Conservation (phyloP, 2,888 invertebrate genomes). For the Eilema sororculum region DNA sequence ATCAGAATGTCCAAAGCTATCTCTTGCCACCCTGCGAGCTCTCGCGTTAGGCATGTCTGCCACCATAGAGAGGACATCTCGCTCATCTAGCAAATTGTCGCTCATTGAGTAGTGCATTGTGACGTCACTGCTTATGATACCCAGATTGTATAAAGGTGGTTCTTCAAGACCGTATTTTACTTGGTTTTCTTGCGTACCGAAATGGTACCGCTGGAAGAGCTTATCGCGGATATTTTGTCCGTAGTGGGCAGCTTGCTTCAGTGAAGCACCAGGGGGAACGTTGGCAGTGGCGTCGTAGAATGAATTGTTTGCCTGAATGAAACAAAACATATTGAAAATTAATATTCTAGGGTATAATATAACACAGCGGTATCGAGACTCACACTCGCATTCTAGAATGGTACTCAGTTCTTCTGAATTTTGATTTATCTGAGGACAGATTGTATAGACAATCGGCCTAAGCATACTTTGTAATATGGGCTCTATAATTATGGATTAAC, state of each 20-base stretch:
- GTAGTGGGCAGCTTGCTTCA: slow-evolving; percentile 74
- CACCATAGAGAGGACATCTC: slow-evolving; percentile 70
- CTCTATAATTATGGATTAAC: too few species aligned
- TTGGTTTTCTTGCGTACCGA: slow-evolving; percentile 58
- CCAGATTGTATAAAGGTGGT: slow-evolving; percentile 68
- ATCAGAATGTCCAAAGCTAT: slow-evolving; percentile 65
- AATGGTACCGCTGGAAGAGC: slow-evolving; percentile 68
- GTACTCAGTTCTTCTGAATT: too few species aligned
- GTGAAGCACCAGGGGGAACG: slow-evolving; percentile 58
- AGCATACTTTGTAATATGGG: too few species aligned
- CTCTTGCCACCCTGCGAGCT: slow-evolving; percentile 64
- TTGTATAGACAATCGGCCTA: too few species aligned
- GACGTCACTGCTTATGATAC: slow-evolving; percentile 59
- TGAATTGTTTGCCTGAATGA: slow-evolving; percentile 27
- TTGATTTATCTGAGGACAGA: too few species aligned
- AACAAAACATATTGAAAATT: neutral
- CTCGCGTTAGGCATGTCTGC: slow-evolving; percentile 63
- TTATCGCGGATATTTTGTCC: slow-evolving; percentile 73
- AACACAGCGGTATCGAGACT: too few species aligned
- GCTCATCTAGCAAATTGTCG: slow-evolving; percentile 64
- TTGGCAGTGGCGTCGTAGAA: neutral
- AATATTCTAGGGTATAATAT: too few species aligned
- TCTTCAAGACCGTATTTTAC: slow-evolving; percentile 54
- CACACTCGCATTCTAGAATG: too few species aligned
- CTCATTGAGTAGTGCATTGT: slow-evolving; percentile 71